Conservation (phyloP, 2,797 vertebrate species). For the Micropoecilia bifurca region DNA sequence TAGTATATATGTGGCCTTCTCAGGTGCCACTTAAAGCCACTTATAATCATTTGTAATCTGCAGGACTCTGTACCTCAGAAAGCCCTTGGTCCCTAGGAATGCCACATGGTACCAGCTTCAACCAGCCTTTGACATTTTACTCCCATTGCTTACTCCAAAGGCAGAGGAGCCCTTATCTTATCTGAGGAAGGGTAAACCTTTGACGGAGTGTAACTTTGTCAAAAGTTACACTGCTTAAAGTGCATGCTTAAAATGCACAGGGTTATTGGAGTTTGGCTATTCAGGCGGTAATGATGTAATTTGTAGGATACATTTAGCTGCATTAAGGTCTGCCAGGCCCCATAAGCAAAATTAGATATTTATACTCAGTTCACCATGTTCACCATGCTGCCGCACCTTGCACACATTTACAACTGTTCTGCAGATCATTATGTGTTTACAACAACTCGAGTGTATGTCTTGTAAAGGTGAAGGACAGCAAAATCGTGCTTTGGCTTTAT, state of each 20-base stretch:
- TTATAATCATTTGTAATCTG: conserved; percentile 7
- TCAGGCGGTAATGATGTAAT: conserved; percentile 33
- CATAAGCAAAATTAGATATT: conserved; percentile 9
- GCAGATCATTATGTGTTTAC: conserved; percentile 6
- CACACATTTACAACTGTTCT: conserved; percentile 18
- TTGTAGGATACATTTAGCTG: conserved; percentile 31
- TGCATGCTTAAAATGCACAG: conserved; percentile 28
- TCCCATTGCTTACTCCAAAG: conserved; percentile 48
- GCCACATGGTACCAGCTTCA: conserved; percentile 47
- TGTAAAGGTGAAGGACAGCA: conserved; percentile 51
- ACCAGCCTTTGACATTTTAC: conserved; percentile 51
- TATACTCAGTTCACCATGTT: conserved; percentile 10
- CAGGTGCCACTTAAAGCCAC: conserved; percentile 32
- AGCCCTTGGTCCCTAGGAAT: conserved; percentile 59
- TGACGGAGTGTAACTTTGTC: conserved; percentile 17
- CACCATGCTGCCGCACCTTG: neutral
- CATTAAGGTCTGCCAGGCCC: conserved; percentile 19
- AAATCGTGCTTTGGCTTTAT: conserved; percentile 60
- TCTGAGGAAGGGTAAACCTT: too few relatives aligned
- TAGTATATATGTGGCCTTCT: conserved; percentile 17
- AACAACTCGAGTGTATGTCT: conserved; percentile 11
- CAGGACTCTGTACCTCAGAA: conserved; percentile 30
- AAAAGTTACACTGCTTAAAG: conserved; percentile 36
- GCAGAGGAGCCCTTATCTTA: conserved; percentile 33
- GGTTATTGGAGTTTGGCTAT: conserved; percentile 25